Conservation (phyloP, 2,113 vertebrate genomes). For the Empidonax alnorum region DNA sequence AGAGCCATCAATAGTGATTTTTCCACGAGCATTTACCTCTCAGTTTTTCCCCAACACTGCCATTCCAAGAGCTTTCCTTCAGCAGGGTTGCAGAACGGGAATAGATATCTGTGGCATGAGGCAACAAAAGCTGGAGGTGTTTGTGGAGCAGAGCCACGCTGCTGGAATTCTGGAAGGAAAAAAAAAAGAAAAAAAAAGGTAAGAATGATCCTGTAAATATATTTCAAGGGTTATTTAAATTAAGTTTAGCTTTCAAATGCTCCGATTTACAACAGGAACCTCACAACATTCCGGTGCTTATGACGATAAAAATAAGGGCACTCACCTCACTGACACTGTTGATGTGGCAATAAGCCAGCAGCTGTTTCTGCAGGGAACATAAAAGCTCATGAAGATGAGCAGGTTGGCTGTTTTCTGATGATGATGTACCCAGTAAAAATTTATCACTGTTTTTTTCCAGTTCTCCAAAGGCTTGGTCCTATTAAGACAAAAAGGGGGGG, state of each 20-base stretch:
- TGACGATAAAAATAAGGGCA: background rate
- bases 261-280: background rate
- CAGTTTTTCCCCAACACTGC: slow-evolving; percentile 90
- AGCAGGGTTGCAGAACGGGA: slow-evolving; percentile 90
- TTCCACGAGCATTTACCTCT: slow-evolving; percentile 77
- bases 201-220: background rate
- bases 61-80: slow-evolving; percentile 95
- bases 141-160: slow-evolving; percentile 98
- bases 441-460: slow-evolving; percentile 99
- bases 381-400: slow-evolving; percentile 96
- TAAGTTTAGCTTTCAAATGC: background rate
- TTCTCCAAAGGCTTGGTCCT: slow-evolving; percentile 98
- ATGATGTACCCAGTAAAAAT: slow-evolving; percentile 87
- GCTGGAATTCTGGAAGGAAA: slow-evolving; percentile 86
- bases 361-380: slow-evolving; percentile 95
- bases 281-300: background rate
- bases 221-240: background rate
- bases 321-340: slow-evolving; percentile 90
- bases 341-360: slow-evolving; percentile 95
- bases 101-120: slow-evolving; percentile 96
- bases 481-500: background rate
- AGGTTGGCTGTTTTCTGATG: slow-evolving; percentile 94
- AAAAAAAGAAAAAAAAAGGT: background rate
- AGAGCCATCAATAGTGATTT: background rate
- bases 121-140: slow-evolving; percentile 93